Evolutionary conservation across 92 coral and sea anemone species (phyloP).

Genomic region (Muricea muricata): DNA sequence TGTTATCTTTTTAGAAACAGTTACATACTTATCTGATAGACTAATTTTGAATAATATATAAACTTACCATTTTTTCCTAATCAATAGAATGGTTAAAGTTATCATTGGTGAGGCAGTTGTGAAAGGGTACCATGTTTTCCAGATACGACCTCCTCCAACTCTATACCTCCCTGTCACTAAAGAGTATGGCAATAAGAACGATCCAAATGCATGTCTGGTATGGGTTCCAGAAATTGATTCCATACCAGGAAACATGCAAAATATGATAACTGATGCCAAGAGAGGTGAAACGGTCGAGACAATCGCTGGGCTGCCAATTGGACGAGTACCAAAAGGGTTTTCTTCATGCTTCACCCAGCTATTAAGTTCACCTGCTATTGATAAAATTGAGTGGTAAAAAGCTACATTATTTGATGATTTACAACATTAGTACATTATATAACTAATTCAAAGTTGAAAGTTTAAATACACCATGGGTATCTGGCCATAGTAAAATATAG

Average conservation of each 20-base stretch:
- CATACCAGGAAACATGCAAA: slow-evolving; percentile 39
- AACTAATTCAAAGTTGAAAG: no score
- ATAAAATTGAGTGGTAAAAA: background rate
- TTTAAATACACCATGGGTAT: background rate
- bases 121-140: background rate
- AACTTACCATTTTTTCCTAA: background rate
- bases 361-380: slow-evolving; percentile 18
- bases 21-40: no score
- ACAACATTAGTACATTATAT: no score
- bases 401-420: background rate
- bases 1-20: no score
- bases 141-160: background rate
- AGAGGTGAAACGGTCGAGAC: slow-evolving; percentile 51
- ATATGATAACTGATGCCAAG: slow-evolving; percentile 42
- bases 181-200: slow-evolving; percentile 50
- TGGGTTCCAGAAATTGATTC: slow-evolving; percentile 58
- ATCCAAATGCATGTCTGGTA: slow-evolving; percentile 49
- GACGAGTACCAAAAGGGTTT: slow-evolving; percentile 57
- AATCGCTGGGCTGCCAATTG: slow-evolving; percentile 62
- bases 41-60: no score
- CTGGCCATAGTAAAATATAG: no score
- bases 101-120: background rate
- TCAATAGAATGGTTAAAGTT: background rate
- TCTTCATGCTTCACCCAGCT: slow-evolving; percentile 46
- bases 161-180: slow-evolving; percentile 22